These are phyloP conservation scores for Neotoxoptera formosana DNA, from an alignment of 1,140 invertebrate genomes.

Conservation along the genomic window DNA sequence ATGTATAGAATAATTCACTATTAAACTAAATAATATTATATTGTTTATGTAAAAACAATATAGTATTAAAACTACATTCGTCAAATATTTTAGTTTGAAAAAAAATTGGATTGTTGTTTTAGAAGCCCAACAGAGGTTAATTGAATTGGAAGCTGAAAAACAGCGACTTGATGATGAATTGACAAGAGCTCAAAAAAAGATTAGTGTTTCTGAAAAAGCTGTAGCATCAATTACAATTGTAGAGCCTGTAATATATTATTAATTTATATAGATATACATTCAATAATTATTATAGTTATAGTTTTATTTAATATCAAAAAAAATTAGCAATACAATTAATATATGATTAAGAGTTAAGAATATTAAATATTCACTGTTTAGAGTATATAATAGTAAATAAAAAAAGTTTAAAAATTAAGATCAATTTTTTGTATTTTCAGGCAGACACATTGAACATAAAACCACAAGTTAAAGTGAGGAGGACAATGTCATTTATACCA, in stretches of 20 bases:
- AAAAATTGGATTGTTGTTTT: slow-evolving; percentile 58
- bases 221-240: slow-evolving; percentile 73
- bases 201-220: slow-evolving; percentile 71
- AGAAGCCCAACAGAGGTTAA: slow-evolving; percentile 73
- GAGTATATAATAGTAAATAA: neutral
- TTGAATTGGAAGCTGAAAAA: slow-evolving; percentile 74
- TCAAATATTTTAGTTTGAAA: neutral
- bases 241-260: slow-evolving; percentile 65
- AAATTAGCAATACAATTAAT: slow-evolving; percentile 33
- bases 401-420: neutral
- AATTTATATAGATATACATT: neutral
- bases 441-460: slow-evolving; percentile 22
- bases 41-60: slow-evolving; percentile 24
- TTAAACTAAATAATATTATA: no score
- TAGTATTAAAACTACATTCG: neutral
- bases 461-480: slow-evolving; percentile 64
- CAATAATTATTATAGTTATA: slow-evolving; percentile 60
- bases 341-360: slow-evolving; percentile 53
- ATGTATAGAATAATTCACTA: slow-evolving; percentile 19
- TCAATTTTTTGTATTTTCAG: neutral
- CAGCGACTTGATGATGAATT: slow-evolving; percentile 73
- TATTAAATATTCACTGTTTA: neutral
- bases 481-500: slow-evolving; percentile 70
- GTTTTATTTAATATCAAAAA: slow-evolving; percentile 56
- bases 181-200: slow-evolving; percentile 72